Base-by-base conservation (phyloP, 1,140 invertebrate species). In the Adoxophyes honmai region DNA sequence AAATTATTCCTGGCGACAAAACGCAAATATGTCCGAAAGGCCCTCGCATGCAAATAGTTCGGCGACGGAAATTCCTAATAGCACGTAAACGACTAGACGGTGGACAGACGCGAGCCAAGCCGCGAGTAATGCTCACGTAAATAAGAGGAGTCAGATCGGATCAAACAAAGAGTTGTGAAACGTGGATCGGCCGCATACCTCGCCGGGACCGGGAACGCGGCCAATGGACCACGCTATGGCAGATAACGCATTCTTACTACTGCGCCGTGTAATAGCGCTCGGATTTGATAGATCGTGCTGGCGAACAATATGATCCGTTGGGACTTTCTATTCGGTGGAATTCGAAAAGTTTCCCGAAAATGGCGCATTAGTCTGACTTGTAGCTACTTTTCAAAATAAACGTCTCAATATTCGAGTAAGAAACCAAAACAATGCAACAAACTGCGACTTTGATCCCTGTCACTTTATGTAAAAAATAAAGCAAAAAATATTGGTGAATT, bases 71-170 rank as follows among this genome's bases (percentile, higher is more conserved):
- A 84, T 85, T 81, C 76, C 75, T 68, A 57, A 63, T 66, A 66
- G 66, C 55, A 69, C 66, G 71, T 78, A 74, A 80, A 75, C 71
- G 81, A 71, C 84, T 87, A 87, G 84, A 87, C 84, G 66, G 55
- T 63, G 76, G 69, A 81, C 75, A 87, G 84, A 87, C 84, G 70
- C 57, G 68, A 55, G 66, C 62, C 72, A 66, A 64, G 59, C 55
- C 60, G 60, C 65, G 58, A 60, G 48, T 62, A 62, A 28, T 28
- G 21, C 59, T 34, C 62, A 57, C 68, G 75, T 76, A 76, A 77
- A 75, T 78, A 81, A 75, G 71, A 66, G 52, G 61, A 68, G 66
- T 68, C 65, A 68, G 68, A 75, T 77, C 51, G 51, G 73, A 70
- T 73, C 70, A 71, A 70, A 79, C 80, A 75, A 79, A 79, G 79